These are phyloP conservation scores for Laodelphax striatellus DNA, from an alignment of 1,140 invertebrate genomes.

Conservation along the genomic window DNA sequence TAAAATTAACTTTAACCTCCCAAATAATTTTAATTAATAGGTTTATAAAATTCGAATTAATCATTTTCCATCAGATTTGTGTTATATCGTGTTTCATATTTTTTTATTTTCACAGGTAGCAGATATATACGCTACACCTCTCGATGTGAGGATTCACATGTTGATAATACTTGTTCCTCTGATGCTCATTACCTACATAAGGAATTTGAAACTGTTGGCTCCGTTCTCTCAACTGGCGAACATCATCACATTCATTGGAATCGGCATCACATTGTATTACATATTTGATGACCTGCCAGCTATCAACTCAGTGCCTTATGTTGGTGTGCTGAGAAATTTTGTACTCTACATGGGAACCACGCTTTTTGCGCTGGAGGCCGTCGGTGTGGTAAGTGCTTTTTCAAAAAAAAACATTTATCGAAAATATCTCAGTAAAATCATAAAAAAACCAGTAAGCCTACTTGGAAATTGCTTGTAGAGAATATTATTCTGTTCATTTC, in stretches of 20 bases:
- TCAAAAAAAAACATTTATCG: neutral
- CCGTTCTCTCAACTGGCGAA: constrained; percentile 75
- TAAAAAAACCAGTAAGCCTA: no score
- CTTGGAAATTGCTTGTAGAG: no score
- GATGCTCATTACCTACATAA: constrained; percentile 57
- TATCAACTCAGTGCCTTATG: constrained; percentile 39
- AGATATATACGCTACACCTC: constrained; percentile 30
- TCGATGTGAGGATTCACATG: constrained; percentile 40
- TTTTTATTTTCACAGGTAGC: constrained; percentile 29
- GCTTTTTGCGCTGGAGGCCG: constrained; percentile 80
- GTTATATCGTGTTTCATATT: no score
- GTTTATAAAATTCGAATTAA: no score
- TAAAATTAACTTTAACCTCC: no score
- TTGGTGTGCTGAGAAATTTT: constrained; percentile 42
- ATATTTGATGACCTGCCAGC: constrained; percentile 48
- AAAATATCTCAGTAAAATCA: no score
- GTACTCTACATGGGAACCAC: constrained; percentile 76
- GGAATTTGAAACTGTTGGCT: constrained; percentile 64
- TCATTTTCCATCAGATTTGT: no score
- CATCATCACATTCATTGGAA: constrained; percentile 51
- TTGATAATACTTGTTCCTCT: constrained; percentile 52
- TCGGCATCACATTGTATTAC: constrained; percentile 57
- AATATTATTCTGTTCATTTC: no score
- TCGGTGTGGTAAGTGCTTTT: constrained; percentile 58
- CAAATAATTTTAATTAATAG: no score